Evolutionary conservation across 1,140 invertebrate species (phyloP).

Genomic region (Lepidurus couesii): DNA sequence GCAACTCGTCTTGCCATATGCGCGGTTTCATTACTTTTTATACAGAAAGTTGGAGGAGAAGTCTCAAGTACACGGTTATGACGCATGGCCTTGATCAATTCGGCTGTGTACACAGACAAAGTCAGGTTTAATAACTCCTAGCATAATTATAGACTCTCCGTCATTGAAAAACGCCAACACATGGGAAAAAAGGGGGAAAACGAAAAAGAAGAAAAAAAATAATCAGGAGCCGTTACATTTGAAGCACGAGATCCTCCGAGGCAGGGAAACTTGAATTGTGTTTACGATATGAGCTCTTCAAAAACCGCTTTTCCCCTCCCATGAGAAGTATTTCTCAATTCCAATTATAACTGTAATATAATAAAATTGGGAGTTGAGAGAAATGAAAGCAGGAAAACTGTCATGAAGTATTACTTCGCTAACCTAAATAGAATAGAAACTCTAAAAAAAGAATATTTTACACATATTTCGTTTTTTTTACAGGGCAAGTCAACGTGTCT

Average conservation of each 20-base stretch:
- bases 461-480: no score
- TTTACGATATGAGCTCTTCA: neutral
- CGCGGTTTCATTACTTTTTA: neutral
- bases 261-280: neutral
- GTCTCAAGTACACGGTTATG: neutral
- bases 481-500: no score
- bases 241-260: no score
- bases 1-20: neutral
- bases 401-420: neutral
- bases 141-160: slow-evolving; percentile 8
- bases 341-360: slow-evolving; percentile 6
- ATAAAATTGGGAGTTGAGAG: neutral
- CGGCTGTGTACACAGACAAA: neutral
- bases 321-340: neutral
- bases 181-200: neutral
- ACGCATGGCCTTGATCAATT: slow-evolving; percentile 4
- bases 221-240: neutral
- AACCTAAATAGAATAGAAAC: neutral
- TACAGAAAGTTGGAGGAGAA: neutral
- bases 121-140: slow-evolving; percentile 1
- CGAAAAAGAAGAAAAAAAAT: neutral
- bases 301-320: neutral
- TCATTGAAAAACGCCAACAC: neutral
- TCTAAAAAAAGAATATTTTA: neutral
- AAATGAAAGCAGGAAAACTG: neutral